Evolutionary conservation across 1,140 invertebrate species (phyloP).

Genomic region (Mya arenaria): DNA sequence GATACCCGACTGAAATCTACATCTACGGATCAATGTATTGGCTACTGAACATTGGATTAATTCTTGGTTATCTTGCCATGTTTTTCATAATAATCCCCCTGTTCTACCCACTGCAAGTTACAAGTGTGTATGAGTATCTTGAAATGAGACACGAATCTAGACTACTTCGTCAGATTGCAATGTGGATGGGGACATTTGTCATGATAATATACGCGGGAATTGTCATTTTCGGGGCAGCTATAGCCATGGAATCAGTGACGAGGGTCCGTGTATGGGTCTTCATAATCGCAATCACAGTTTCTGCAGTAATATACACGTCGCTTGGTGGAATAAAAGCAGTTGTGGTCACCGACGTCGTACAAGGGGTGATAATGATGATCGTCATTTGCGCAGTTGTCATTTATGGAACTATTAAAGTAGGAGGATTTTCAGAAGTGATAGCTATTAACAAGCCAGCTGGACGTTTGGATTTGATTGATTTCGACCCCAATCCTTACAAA

Average conservation of each 20-base stretch:
- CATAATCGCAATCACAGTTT: background rate
- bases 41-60: conserved; percentile 4
- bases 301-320: conserved; percentile 22
- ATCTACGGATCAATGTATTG: background rate
- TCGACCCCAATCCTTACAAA: conserved; percentile 10
- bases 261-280: background rate
- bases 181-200: background rate
- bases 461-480: conserved; percentile 12
- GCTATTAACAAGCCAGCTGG: conserved; percentile 3
- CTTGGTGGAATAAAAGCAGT: conserved; percentile 37
- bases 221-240: conserved; percentile 16
- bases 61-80: background rate
- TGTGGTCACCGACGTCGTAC: conserved; percentile 21
- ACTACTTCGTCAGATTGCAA: conserved; percentile 3
- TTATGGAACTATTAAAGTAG: background rate
- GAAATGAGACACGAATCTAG: background rate
- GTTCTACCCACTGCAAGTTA: conserved; percentile 22
- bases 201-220: conserved; percentile 1
- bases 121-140: conserved; percentile 40
- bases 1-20: conserved; percentile 26
- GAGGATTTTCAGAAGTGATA: background rate
- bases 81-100: conserved; percentile 16
- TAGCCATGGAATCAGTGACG: conserved; percentile 18
- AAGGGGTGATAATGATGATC: conserved; percentile 10
- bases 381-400: background rate